These are phyloP conservation scores for Drosophila maculinotata DNA, from an alignment of 2,888 invertebrate genomes.

Conservation along the genomic window DNA sequence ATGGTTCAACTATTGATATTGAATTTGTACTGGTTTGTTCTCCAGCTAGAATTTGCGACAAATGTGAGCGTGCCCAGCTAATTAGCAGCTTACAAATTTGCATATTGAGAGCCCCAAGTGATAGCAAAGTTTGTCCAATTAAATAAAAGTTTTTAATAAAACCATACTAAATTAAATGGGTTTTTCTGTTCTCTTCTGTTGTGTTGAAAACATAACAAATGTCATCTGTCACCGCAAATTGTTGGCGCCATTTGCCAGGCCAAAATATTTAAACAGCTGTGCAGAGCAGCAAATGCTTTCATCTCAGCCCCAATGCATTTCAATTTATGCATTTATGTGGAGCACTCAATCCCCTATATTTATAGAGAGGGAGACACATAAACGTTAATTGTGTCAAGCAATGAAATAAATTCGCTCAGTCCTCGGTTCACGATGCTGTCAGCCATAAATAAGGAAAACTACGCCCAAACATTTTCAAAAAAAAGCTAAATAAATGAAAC, in stretches of 20 bases:
- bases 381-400: conserved; percentile 64
- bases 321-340: conserved; percentile 60
- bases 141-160: conserved; percentile 5
- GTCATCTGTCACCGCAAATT: conserved; percentile 27
- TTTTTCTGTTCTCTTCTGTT: background rate
- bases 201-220: conserved; percentile 3
- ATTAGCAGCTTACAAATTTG: conserved; percentile 40
- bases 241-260: conserved; percentile 50
- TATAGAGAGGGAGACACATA: background rate
- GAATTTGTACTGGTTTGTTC: background rate
- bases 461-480: conserved; percentile 67
- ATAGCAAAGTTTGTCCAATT: conserved; percentile 21
- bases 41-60: background rate
- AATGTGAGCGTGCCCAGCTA: conserved; percentile 19
- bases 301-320: conserved; percentile 53
- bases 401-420: conserved; percentile 59
- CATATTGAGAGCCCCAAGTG: conserved; percentile 24
- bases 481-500: conserved; percentile 26
- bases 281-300: conserved; percentile 39
- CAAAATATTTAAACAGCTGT: conserved; percentile 61
- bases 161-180: background rate
- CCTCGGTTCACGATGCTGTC: conserved; percentile 50
- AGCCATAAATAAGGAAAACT: conserved; percentile 64
- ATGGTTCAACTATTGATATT: background rate
- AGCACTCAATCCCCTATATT: conserved; percentile 25